Percentiles rank a stretch among this genome's conserved stretches.
These are phyloP conservation scores for Selene dorsalis DNA, from an alignment of 2,797 vertebrate genomes.

Conservation along the genomic window DNA sequence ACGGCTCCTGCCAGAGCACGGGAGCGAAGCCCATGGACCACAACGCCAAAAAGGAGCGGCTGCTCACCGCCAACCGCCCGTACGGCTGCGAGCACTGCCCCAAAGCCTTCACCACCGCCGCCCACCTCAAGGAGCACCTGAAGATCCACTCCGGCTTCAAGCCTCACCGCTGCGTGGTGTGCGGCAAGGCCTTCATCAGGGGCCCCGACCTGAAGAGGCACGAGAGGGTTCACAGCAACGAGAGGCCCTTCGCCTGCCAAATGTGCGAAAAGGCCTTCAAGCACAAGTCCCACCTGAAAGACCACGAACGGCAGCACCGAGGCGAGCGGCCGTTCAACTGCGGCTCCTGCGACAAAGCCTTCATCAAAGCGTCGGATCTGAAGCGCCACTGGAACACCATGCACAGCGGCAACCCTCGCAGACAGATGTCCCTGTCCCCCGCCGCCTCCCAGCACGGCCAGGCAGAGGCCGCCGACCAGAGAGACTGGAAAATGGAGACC, in stretches of 20 bases:
- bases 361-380: conserved; percentile 98
- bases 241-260: conserved; percentile 96
- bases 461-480: conserved; percentile 87
- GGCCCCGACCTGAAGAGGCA: conserved; percentile 98
- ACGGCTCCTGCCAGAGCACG: conserved; percentile 90
- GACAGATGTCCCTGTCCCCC: conserved; percentile 90
- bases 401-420: conserved; percentile 92
- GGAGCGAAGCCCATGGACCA: conserved; percentile 91
- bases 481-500: conserved; percentile 93
- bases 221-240: conserved; percentile 97
- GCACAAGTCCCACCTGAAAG: conserved; percentile 99
- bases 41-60: conserved; percentile 93
- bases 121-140: conserved; percentile 97
- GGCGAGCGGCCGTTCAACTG: conserved; percentile 98
- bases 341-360: conserved; percentile 97
- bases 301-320: conserved; percentile 96
- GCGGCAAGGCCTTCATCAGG: conserved; percentile 97
- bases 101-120: conserved; percentile 98
- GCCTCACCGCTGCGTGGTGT: conserved; percentile 96
- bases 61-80: conserved; percentile 95
- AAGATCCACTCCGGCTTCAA: conserved; percentile 99
- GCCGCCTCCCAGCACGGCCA: conserved; percentile 88
- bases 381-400: conserved; percentile 99
- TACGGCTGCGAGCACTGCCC: conserved; percentile 98
- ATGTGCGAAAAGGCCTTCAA: conserved; percentile 99